These are phyloP conservation scores for Nemurella pictetii DNA, from an alignment of 2,888 invertebrate species.

Conservation along the genomic window DNA sequence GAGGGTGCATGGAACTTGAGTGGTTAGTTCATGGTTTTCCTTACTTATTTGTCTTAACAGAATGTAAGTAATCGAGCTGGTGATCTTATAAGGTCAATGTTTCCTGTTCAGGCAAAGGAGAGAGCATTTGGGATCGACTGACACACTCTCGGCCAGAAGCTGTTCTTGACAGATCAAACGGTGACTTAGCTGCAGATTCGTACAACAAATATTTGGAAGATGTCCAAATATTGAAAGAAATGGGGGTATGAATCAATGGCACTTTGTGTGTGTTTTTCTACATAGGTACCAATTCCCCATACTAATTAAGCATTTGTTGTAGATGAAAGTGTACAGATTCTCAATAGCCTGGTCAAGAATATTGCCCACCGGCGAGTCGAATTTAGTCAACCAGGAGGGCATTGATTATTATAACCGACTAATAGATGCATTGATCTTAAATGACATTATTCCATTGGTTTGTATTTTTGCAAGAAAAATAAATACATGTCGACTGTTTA, in stretches of 20 bases:
- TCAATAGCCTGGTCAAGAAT: conserved; percentile 53
- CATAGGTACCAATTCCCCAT: too few species aligned
- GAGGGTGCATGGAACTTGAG: conserved; percentile 36
- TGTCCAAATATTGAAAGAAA: conserved; percentile 49
- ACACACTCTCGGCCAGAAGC: conserved; percentile 42
- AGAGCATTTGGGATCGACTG: conserved; percentile 19
- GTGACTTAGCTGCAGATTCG: conserved; percentile 52
- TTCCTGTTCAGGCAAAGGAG: conserved; percentile 14
- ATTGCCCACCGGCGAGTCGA: conserved; percentile 49
- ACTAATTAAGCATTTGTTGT: neutral
- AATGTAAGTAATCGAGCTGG: neutral
- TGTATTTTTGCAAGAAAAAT: too few species aligned
- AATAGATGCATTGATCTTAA: conserved; percentile 49
- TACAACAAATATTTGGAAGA: conserved; percentile 53
- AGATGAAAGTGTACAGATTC: conserved; percentile 43
- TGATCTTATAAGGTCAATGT: too few species aligned
- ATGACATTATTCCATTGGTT: conserved; percentile 50
- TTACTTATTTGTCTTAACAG: neutral
- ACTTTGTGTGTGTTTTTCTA: too few species aligned
- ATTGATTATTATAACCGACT: conserved; percentile 52
- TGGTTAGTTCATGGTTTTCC: conserved; percentile 20
- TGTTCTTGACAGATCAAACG: conserved; percentile 48
- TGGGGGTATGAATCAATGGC: conserved; percentile 47
- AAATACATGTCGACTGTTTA: too few species aligned
- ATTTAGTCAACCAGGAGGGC: conserved; percentile 45